These are phyloP conservation scores for Eudasyphora cyanicolor DNA, from an alignment of 2,888 invertebrate species.

Conservation along the genomic window DNA sequence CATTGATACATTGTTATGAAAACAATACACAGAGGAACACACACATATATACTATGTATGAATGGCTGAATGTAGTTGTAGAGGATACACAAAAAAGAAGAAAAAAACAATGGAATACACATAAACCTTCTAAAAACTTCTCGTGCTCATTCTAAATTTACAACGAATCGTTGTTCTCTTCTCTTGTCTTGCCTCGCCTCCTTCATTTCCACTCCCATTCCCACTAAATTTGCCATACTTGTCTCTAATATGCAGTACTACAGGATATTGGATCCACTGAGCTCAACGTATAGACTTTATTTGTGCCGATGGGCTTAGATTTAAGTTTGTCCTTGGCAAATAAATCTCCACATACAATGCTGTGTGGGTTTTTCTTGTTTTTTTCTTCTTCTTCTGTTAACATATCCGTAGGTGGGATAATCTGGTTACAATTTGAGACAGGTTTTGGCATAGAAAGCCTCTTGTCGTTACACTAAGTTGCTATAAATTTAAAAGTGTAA, in stretches of 20 bases:
- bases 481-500: too few relatives aligned
- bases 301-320: slow-evolving; percentile 13
- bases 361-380: too few relatives aligned
- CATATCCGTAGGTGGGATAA: slow-evolving; percentile 1
- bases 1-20: neutral
- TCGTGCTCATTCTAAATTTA: neutral
- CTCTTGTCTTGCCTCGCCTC: neutral
- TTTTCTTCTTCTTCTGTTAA: too few relatives aligned
- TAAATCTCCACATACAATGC: slow-evolving; percentile 8
- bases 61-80: too few relatives aligned
- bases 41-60: too few relatives aligned
- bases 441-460: too few relatives aligned
- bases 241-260: neutral
- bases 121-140: neutral
- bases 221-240: too few relatives aligned
- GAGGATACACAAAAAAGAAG: too few relatives aligned
- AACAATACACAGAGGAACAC: neutral
- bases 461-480: too few relatives aligned
- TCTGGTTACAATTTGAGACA: neutral
- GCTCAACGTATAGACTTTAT: slow-evolving; percentile 3
- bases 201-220: too few relatives aligned
- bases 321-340: slow-evolving; percentile 38
- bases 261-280: slow-evolving; percentile 26
- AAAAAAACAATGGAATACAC: neutral
- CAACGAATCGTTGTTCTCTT: neutral